Base-by-base conservation (phyloP, 2,888 invertebrate genomes). In the Amaurobius ferox region DNA sequence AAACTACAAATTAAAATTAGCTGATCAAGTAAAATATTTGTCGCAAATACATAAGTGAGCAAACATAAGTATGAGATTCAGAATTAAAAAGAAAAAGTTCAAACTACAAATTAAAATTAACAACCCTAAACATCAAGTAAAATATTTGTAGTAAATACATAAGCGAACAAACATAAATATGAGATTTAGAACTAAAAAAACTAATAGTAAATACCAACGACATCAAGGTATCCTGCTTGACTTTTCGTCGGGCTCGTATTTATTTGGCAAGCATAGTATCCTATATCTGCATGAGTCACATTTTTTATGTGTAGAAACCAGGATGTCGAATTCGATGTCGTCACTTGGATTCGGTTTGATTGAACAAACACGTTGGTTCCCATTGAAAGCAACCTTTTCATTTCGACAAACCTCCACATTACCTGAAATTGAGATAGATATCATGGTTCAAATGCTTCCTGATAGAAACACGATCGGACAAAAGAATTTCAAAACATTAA, bases 311-410 rank as follows among this genome's bases (percentile, higher is more conserved):
- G 87, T 0, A 89, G 71, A 23, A 77, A 79, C 88, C 89, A 89
- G 0, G 85, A 88, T 48, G 78, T 83, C 40, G 85, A 73, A n/a
- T 88, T 80, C 1, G 48, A 35, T 95, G 97, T 97, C 78, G 96
- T 95, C 88, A 97, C 96, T 91, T 95, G 95, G 90, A 97, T 96
- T 89, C 97, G 94, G n/a, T 95, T 95, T 92, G 97, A 97, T 91
- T 96, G 96, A 32, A 96, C 96, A 91, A 97, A 97, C 88, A 97
- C 96, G 91, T 96, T 96, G 92, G 96, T 96, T 91, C 97, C 97
- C 90, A 97, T 97, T 80, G 97, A 96, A 77, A 97, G 93, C 90
- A 97, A 97, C 0, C 97, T 97, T 92, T 97, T 97, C 0, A 96
- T 97, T 90, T 97, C 97, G 61, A 97, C 96, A 35, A 96, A 94